Evolutionary conservation across 2,888 invertebrate genomes (phyloP), one percentile per base, ranked within the genome.

Genomic region (Lasiommata megera): DNA sequence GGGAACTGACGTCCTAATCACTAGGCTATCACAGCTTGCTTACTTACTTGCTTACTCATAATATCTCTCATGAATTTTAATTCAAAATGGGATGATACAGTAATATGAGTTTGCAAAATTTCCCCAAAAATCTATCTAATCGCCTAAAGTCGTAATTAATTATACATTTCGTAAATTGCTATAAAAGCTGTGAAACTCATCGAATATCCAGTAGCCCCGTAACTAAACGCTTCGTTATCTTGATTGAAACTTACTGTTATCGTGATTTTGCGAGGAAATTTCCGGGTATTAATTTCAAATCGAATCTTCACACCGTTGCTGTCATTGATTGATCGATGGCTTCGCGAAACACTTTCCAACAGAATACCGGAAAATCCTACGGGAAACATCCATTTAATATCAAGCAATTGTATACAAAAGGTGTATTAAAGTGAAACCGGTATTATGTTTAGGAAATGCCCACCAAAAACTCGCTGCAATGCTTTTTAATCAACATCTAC

Each of bases 281-380:
- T 31, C 37, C 48, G 37, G 48, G 18, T 48, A 48, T 48, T 48
- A 48, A 48, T 48, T 48, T 48, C 23, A 14, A 37, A 48, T 48
- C 48, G 37, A 37, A 14, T 48, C 37, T 48, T 48, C 48, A 7
- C 48, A 48, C 48, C 48, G 14, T 23, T 12, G 36, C 36, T 48
- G 48, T 48, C 48, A 23, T 37, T 48, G 48, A 48, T 48, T 48
- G 48, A 48, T 48, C 23, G 48, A 48, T 48, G 48, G 14, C 8
- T 3, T 23, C 34, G 3, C 16, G 34, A 47, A 47, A 34, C 47
- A 47, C 31, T 47, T 47, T 47, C 34, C n/a, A 34, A 7, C 34
- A 6, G n/a, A 17, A 34, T 7, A 23, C 6, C 37, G 48, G 18
- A 36, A 48, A 12, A 37, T 37, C 48, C 46, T 31, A 5, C 29